These are phyloP conservation scores for Rhea americana DNA, from an alignment of 2,113 vertebrate species.

Conservation along the genomic window DNA sequence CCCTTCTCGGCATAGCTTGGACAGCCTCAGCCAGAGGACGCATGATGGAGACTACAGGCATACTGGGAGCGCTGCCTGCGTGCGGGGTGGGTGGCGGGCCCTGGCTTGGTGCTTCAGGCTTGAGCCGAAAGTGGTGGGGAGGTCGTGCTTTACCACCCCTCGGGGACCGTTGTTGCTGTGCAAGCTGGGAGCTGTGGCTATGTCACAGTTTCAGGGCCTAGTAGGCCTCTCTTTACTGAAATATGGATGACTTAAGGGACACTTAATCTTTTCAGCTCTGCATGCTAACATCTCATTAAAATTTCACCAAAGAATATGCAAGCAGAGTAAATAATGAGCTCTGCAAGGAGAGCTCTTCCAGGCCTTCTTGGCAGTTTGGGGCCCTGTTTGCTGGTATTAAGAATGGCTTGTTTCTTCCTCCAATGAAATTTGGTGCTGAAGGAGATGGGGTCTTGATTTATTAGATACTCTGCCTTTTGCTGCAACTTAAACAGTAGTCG, in stretches of 20 bases:
- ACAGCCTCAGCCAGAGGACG: no score
- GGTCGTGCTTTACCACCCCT: background rate
- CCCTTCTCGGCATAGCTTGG: background rate
- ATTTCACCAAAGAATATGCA: background rate
- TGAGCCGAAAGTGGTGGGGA: background rate
- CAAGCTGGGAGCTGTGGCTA: background rate
- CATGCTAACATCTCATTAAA: background rate
- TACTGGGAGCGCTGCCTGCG: no score
- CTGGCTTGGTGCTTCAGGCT: no score
- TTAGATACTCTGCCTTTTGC: background rate
- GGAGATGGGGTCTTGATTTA: background rate
- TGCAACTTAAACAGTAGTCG: background rate
- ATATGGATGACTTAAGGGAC: background rate
- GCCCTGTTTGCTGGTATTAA: background rate
- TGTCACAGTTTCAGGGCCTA: background rate
- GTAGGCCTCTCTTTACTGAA: background rate
- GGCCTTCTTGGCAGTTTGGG: background rate
- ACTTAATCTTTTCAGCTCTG: background rate
- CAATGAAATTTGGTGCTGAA: accelerated
- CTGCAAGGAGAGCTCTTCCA: background rate
- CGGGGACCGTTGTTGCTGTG: background rate
- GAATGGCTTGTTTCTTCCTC: background rate
- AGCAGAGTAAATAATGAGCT: background rate
- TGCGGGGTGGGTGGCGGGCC: no score
- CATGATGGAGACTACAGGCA: no score